Evolutionary conservation across 2,113 vertebrate genomes (phyloP).

Genomic region (Nicator chloris): DNA sequence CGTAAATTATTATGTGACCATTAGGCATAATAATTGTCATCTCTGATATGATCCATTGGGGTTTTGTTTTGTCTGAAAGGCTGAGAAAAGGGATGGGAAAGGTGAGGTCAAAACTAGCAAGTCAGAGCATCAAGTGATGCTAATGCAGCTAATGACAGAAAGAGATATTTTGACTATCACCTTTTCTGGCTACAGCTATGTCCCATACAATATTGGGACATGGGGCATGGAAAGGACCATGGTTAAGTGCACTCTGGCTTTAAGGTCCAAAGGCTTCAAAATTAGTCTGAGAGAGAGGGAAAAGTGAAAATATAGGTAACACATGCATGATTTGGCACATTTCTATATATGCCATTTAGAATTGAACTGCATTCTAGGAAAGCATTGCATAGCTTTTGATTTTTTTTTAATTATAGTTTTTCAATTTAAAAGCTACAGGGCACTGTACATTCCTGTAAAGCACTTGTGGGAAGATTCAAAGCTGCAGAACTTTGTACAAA

Average conservation of each 20-base stretch:
- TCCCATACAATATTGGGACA: neutral
- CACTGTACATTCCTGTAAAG: neutral
- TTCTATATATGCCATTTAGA: neutral
- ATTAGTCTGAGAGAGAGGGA: neutral
- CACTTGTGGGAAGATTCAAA: conserved; percentile 5
- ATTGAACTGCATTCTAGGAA: neutral
- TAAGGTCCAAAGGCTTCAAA: neutral
- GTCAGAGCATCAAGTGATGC: neutral
- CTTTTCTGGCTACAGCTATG: neutral
- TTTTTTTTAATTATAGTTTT: neutral
- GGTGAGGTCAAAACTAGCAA: neutral
- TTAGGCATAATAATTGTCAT: neutral
- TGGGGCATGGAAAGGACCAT: neutral
- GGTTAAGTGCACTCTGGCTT: neutral
- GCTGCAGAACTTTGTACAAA: neutral
- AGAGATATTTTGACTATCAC: neutral
- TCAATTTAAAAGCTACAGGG: neutral
- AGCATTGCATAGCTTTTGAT: neutral
- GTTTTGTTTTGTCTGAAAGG: neutral
- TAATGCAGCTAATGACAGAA: neutral
- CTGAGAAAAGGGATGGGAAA: neutral
- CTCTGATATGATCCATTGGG: neutral
- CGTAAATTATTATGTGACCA: neutral
- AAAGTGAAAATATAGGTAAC: neutral
- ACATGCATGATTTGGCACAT: neutral